These are phyloP conservation scores for Anolis apletophallus DNA, from an alignment of 2,797 vertebrate species.

Conservation along the genomic window DNA sequence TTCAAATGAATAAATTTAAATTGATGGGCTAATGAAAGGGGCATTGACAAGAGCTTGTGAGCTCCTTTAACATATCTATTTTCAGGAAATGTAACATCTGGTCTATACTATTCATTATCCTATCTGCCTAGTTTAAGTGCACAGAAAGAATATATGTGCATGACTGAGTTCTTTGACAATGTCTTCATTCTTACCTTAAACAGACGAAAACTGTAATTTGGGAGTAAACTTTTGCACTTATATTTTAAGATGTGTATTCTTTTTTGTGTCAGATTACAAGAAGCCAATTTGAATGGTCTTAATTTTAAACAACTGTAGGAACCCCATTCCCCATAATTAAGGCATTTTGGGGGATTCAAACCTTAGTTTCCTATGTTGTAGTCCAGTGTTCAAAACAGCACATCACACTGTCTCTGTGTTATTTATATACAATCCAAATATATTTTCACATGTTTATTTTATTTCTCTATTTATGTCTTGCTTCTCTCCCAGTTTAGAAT, in stretches of 20 bases:
- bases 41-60: conserved; percentile 80
- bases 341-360: not conserved
- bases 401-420: no score
- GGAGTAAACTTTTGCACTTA: conserved; percentile 64
- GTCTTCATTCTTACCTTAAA: conserved; percentile 84
- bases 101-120: conserved; percentile 78
- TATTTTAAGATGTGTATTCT: conserved; percentile 71
- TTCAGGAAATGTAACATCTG: conserved; percentile 93
- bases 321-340: conserved; percentile 53
- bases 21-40: conserved; percentile 86
- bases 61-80: conserved; percentile 85
- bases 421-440: no score
- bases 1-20: conserved; percentile 66
- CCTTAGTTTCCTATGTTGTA: no score
- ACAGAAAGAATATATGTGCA: conserved; percentile 73
- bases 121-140: conserved; percentile 74
- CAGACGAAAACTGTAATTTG: conserved; percentile 65
- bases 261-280: conserved; percentile 72
- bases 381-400: no score
- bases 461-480: no score
- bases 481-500: not conserved
- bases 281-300: conserved; percentile 66
- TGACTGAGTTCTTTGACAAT: conserved; percentile 81
- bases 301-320: conserved; percentile 56
- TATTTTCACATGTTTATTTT: no score